These are phyloP conservation scores for Patagioenas fasciata DNA, from an alignment of 2,113 vertebrate genomes.

Conservation along the genomic window DNA sequence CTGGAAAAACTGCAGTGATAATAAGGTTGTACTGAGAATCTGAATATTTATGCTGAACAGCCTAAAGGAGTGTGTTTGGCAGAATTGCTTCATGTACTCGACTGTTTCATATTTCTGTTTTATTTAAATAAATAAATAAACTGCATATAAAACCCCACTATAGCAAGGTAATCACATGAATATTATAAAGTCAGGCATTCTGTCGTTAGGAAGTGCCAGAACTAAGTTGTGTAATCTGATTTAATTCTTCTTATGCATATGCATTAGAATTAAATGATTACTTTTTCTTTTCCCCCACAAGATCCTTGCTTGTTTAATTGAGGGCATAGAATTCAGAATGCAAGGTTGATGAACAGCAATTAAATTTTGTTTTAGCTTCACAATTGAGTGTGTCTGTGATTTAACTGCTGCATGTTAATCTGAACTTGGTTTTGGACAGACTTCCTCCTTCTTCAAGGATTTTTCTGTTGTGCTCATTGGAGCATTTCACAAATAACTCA, in stretches of 20 bases:
- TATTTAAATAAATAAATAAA: not conserved
- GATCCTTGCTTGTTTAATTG: not conserved
- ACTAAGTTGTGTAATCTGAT: not conserved
- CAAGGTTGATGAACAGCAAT: not conserved
- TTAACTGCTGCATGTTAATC: not conserved
- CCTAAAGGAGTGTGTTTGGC: not conserved
- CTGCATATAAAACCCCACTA: not conserved
- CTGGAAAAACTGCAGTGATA: not conserved
- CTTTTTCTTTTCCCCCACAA: not conserved
- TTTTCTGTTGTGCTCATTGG: not conserved
- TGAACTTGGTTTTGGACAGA: not conserved
- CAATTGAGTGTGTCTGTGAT: not conserved
- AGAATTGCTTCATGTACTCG: not conserved
- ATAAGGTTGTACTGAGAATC: not conserved
- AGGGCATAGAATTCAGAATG: not conserved
- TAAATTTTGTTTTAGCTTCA: not conserved
- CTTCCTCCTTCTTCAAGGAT: not conserved
- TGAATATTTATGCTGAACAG: not conserved
- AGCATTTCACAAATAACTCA: not conserved
- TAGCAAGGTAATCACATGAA: not conserved
- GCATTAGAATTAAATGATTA: too few species aligned
- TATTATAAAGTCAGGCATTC: not conserved
- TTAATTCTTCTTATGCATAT: not conserved
- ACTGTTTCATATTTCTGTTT: not conserved
- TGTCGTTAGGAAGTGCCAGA: not conserved